Evolutionary conservation across 2,797 vertebrate species (phyloP).

Genomic region (Mergus octosetaceus): DNA sequence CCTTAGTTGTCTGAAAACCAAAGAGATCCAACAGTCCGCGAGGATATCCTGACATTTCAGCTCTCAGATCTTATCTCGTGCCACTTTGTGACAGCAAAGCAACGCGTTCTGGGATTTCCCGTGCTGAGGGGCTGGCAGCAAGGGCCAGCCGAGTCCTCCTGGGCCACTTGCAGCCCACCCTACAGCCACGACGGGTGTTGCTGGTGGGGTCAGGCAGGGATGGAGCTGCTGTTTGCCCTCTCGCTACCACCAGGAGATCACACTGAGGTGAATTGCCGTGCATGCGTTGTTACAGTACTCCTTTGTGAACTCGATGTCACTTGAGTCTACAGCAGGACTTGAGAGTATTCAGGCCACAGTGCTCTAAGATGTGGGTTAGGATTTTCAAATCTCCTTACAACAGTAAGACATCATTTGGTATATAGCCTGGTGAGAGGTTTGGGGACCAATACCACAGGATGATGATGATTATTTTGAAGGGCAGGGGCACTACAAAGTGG

Average conservation of each 20-base stretch:
- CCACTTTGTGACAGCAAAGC: not conserved
- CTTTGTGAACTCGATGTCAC: rapidly evolving
- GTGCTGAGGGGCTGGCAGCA: rapidly evolving
- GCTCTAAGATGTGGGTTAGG: not conserved
- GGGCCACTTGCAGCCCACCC: not conserved
- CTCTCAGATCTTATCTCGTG: not conserved
- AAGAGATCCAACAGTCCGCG: not conserved
- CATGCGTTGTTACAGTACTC: not conserved
- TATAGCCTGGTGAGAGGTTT: not conserved
- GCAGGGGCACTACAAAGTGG: not conserved
- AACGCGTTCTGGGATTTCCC: not conserved
- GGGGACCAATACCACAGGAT: not conserved
- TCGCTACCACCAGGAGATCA: not conserved
- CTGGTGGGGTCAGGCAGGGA: not conserved
- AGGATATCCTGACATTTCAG: not conserved
- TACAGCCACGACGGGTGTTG: not conserved
- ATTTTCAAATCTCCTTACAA: not conserved
- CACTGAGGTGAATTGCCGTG: rapidly evolving
- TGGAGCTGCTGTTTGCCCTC: rapidly evolving
- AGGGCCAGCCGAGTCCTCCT: not conserved
- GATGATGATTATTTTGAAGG: not conserved
- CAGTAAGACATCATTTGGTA: not conserved
- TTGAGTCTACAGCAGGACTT: not conserved
- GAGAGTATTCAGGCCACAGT: rapidly evolving
- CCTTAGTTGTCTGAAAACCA: conserved; percentile 6